Evolutionary conservation across 92 coral and sea anemone species (phyloP).

Genomic region (Bergia sp.): DNA sequence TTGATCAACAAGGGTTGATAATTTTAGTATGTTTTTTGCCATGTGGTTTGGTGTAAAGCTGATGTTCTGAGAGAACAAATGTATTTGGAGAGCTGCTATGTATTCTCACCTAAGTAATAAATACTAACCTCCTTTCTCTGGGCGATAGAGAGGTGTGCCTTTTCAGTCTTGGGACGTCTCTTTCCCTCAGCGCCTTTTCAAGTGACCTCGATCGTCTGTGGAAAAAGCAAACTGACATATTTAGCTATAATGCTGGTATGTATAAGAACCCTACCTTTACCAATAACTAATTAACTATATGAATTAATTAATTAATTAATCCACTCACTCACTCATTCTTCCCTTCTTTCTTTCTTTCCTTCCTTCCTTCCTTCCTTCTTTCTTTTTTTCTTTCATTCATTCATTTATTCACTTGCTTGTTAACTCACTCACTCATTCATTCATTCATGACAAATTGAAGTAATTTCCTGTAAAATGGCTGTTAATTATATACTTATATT

Average conservation of each 20-base stretch:
- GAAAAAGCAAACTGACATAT: neutral
- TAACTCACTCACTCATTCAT: too few relatives aligned
- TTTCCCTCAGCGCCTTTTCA: constrained; percentile 79
- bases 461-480: neutral
- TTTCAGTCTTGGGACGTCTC: constrained; percentile 86
- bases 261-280: neutral
- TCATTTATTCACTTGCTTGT: neutral
- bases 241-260: neutral
- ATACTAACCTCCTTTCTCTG: constrained; percentile 66
- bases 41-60: too few relatives aligned
- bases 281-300: neutral
- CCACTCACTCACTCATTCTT: neutral
- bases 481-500: too few relatives aligned
- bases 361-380: too few relatives aligned
- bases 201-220: constrained; percentile 76
- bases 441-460: too few relatives aligned
- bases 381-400: neutral
- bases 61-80: too few relatives aligned
- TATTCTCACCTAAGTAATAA: too few relatives aligned
- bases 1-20: too few relatives aligned
- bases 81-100: too few relatives aligned
- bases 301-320: too few relatives aligned
- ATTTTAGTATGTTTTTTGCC: too few relatives aligned
- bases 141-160: constrained; percentile 81
- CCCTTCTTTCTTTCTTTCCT: too few relatives aligned